These are phyloP conservation scores for Tolypeutes matacus DNA, from an alignment of 2,797 vertebrate species.

Conservation along the genomic window DNA sequence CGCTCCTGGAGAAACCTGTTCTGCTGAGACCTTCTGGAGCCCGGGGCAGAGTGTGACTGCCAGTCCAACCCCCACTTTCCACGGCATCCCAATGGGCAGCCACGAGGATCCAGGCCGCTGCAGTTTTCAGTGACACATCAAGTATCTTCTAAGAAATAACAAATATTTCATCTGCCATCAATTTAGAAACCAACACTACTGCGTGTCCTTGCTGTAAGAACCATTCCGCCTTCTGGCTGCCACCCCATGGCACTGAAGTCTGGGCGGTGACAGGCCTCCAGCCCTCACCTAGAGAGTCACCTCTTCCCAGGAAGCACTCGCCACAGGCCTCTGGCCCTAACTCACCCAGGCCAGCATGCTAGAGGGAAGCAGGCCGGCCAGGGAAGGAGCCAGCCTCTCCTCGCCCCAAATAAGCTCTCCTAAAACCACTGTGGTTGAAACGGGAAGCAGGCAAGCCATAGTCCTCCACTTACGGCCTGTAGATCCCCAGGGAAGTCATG, in stretches of 20 bases:
- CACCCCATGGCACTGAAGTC: rapidly evolving
- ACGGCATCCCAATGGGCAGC: not conserved
- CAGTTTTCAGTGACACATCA: slow-evolving; percentile 29
- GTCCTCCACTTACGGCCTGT: not conserved
- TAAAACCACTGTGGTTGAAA: rapidly evolving
- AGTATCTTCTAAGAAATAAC: not conserved
- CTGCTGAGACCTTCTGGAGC: not conserved
- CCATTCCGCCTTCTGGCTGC: rapidly evolving
- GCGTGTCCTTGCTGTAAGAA: not conserved
- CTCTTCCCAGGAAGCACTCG: not conserved
- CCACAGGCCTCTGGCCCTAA: not conserved
- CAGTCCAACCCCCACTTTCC: not conserved
- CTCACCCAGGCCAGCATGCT: not conserved
- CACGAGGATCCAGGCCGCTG: not conserved
- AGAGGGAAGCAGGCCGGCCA: not conserved
- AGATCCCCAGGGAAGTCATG: not conserved
- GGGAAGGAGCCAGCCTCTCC: not conserved
- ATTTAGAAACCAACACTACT: not conserved
- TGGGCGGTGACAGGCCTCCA: not conserved
- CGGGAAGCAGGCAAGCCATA: not conserved
- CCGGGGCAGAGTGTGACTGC: not conserved
- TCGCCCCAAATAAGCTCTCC: not conserved
- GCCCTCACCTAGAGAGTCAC: not conserved
- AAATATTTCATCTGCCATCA: not conserved
- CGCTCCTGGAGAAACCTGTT: not conserved